Base-by-base conservation (phyloP, 2,797 vertebrate species). In the Coendou prehensilis region DNA sequence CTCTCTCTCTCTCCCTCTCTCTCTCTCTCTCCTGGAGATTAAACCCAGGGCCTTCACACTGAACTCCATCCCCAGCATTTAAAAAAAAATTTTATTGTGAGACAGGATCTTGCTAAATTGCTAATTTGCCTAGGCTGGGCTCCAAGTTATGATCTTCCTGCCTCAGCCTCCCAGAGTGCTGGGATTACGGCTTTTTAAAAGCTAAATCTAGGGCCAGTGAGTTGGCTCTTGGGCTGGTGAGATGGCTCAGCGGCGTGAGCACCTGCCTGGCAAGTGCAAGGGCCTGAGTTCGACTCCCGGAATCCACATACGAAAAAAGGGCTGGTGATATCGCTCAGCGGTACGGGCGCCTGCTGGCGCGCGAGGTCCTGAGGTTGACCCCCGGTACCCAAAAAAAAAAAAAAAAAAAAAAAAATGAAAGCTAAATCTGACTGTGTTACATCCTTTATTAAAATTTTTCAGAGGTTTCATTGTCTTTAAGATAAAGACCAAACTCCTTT, bases 401-500 rank as follows among this genome's bases (percentile, higher is more conserved):
- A 41, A 41, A 41, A 41, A 41, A 41, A 41, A 41, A 41, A 41
- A 41, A 41, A 41, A 41, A 41, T 41, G 37, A 97, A 96, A 80
- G 5, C 3, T 67, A 85, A 87, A 50, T 64, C 1, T 71, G 47
- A 87, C 73, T 22, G 69, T 84, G 26, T 33, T 79, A 93, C 33
- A 71, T n/a, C 6, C 47, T 86, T 91, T 87, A 61, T 71, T 56
- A 96, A 89, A 93, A 50, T 57, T 37, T 82, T 91, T 87, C 47
- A 82, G 59, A 86, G 23, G 33, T 33, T 82, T 4, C 20, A 85
- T 20, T 82, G 6, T 45, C 17, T 64, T 84, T 67, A 82, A 13
- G n/a, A 94, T 91, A 88, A 81, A 89, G 23, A 52, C 17, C 10
- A 95, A 94, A 71, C 6, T 80, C 22, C 18, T 93, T 95, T 80